Evolutionary conservation across 2,113 vertebrate species (phyloP), one percentile per base, ranked within the genome.

Genomic region (Hippoglossus stenolepis): DNA sequence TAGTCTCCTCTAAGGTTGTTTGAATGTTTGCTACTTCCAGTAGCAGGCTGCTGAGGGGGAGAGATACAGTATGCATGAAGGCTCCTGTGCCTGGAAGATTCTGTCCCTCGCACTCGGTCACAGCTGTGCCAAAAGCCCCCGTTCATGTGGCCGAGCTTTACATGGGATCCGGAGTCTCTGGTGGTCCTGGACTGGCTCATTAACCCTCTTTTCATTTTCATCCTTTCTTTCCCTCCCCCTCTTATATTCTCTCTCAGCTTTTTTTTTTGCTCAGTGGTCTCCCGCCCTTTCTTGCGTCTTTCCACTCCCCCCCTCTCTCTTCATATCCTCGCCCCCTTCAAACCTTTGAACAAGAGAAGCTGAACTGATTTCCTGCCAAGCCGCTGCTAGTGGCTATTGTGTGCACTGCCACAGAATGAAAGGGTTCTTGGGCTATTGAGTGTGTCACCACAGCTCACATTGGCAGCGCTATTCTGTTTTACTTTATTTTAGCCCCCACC

Each of bases 291-390:
- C 75, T 78, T 65, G n/a, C 65, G 63, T 76, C 23, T 23, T 23
- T 23, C 57, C 74, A 51, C 70, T 65, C 71, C 63, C 35, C 51
- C 65, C 35, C 60, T 60, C 74, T 56, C 67, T 71, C 73, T 65
- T 68, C 59, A 75, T 62, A 70, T 58, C 65, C 75, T 79, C 75
- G 47, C 62, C 58, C 76, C 70, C 74, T 66, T 74, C 38, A 89
- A 85, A 75, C 80, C 77, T 89, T 90, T 91, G 70, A 91, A 88
- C 82, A 80, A 82, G 86, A 84, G 79, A 75, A 79, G 75, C 81
- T 70, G 62, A 87, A 81, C 77, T 82, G 87, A 88, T 86, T 91
- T 80, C 82, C 79, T 88, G 84, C 91, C 92, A 91, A 80, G 73
- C 78, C 63, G 71, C 85, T 59, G 75, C 78, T 78, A 70, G 70